A percentile compares a stretch with the other conserved stretches of the same genome.
These are phyloP conservation scores for Ochlodes sylvanus DNA, from an alignment of 2,888 invertebrate species.

Conservation along the genomic window DNA sequence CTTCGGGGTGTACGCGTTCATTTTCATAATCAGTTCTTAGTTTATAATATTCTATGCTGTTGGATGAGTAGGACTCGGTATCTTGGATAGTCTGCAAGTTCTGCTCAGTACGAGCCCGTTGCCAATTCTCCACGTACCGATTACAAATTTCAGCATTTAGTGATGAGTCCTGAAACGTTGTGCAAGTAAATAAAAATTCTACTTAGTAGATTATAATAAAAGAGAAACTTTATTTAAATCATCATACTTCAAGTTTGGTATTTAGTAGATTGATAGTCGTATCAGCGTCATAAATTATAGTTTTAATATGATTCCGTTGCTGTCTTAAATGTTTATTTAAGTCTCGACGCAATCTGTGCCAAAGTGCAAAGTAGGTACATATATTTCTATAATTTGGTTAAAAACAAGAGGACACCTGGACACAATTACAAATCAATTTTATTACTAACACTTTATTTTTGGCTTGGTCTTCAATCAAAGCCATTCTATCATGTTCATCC, in stretches of 20 bases:
- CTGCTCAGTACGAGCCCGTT: conserved; percentile 67
- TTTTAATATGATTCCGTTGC: conserved; percentile 64
- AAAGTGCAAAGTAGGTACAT: not conserved
- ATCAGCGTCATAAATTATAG: conserved; percentile 63
- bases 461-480: conserved; percentile 55
- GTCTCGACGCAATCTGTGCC: conserved; percentile 56
- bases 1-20: conserved; percentile 67
- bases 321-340: conserved; percentile 60
- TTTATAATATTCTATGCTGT: conserved; percentile 59
- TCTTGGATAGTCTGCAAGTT: conserved; percentile 54
- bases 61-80: conserved; percentile 50
- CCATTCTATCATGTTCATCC: conserved; percentile 44
- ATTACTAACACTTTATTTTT: conserved; percentile 51
- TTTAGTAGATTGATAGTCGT: conserved; percentile 55
- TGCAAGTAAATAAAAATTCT: too few relatives aligned
- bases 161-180: conserved; percentile 53
- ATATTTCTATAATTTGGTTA: conserved; percentile 14
- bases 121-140: conserved; percentile 67
- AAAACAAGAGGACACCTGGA: conserved; percentile 2
- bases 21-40: conserved; percentile 60
- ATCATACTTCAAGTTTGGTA: conserved; percentile 60
- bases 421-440: not conserved
- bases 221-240: not conserved
- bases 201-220: too few relatives aligned
- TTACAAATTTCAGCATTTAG: conserved; percentile 55